Evolutionary conservation across 2,888 invertebrate genomes (phyloP).

Genomic region (Drosophila lutescens): DNA sequence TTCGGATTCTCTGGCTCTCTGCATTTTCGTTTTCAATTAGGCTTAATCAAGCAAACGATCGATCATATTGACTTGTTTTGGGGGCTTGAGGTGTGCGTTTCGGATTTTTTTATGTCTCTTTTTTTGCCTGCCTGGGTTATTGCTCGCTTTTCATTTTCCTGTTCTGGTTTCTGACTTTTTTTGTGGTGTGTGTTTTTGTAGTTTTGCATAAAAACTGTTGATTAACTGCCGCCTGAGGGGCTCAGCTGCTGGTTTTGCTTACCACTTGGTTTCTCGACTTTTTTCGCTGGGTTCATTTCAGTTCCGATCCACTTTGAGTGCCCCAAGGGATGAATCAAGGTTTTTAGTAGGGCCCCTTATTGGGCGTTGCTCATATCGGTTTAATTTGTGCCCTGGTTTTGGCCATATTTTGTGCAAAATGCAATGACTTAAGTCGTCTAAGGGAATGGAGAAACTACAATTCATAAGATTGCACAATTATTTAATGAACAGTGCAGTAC

Average conservation of each 20-base stretch:
- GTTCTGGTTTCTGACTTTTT: slow-evolving; percentile 58
- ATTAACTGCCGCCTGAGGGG: slow-evolving; percentile 69
- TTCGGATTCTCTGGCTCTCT: slow-evolving; percentile 19
- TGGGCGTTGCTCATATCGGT: not conserved
- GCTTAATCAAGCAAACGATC: slow-evolving; percentile 80
- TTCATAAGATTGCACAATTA: slow-evolving; percentile 17
- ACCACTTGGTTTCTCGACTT: slow-evolving; percentile 23
- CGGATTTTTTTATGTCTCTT: slow-evolving; percentile 23
- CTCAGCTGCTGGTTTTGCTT: slow-evolving; percentile 65
- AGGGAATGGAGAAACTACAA: not conserved
- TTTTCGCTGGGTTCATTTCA: slow-evolving; percentile 29
- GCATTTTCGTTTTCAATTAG: slow-evolving; percentile 80
- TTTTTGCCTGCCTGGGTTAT: slow-evolving; percentile 64
- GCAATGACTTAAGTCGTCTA: not conserved
- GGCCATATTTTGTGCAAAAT: slow-evolving; percentile 3
- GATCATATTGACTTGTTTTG: slow-evolving; percentile 79
- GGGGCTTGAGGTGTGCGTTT: slow-evolving; percentile 76
- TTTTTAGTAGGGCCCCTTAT: slow-evolving; percentile 22
- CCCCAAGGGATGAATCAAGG: slow-evolving; percentile 35
- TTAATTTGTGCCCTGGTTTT: slow-evolving; percentile 22
- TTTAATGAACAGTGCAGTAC: not conserved
- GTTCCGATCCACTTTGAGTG: slow-evolving; percentile 37
- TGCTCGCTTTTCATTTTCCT: slow-evolving; percentile 79
- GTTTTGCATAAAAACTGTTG: slow-evolving; percentile 79
- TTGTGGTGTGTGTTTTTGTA: slow-evolving; percentile 22